Percentiles rank a stretch among this genome's conserved stretches.
Evolutionary conservation across 64 coral and sea anemone genomes (phyloP).

Genomic region (Dendrophyllia cribrosa): DNA sequence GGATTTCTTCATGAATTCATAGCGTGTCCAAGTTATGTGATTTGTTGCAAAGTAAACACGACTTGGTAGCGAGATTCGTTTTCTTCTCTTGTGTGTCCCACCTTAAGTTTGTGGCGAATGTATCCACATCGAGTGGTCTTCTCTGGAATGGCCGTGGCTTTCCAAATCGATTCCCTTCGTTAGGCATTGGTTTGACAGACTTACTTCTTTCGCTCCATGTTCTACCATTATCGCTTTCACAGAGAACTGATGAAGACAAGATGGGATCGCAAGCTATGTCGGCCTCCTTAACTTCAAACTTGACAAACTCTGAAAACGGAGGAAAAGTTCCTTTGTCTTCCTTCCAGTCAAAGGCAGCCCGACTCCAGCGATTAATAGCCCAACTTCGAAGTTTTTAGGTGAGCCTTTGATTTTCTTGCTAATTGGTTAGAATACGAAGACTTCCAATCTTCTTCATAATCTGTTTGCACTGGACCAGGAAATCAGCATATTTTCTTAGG

Average conservation of each 20-base stretch:
- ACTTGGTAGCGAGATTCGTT: neutral
- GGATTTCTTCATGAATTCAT: conserved; percentile 46
- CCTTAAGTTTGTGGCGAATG: neutral
- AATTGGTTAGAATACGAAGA: conserved; percentile 52
- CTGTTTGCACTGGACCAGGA: conserved; percentile 59
- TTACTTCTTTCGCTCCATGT: neutral
- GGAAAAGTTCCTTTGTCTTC: conserved; percentile 48
- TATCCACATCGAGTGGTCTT: neutral
- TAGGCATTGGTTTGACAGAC: neutral
- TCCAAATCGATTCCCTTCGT: too few relatives aligned
- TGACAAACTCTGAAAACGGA: conserved; percentile 54
- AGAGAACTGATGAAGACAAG: neutral
- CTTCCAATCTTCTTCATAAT: conserved; percentile 47
- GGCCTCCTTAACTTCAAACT: conserved; percentile 42
- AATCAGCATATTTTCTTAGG: conserved; percentile 67
- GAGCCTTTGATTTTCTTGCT: conserved; percentile 65
- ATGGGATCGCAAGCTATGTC: conserved; percentile 71
- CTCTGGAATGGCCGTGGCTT: neutral
- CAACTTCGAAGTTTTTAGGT: conserved; percentile 56
- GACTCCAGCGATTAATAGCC: conserved; percentile 50
- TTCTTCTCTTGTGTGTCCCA: neutral
- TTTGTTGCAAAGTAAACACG: conserved; percentile 13
- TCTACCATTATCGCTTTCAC: conserved; percentile 13
- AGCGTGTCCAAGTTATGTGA: conserved; percentile 7
- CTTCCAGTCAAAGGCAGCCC: conserved; percentile 45